Base-by-base conservation (phyloP, 2,113 vertebrate species). In the Microcebus lehilahytsara region DNA sequence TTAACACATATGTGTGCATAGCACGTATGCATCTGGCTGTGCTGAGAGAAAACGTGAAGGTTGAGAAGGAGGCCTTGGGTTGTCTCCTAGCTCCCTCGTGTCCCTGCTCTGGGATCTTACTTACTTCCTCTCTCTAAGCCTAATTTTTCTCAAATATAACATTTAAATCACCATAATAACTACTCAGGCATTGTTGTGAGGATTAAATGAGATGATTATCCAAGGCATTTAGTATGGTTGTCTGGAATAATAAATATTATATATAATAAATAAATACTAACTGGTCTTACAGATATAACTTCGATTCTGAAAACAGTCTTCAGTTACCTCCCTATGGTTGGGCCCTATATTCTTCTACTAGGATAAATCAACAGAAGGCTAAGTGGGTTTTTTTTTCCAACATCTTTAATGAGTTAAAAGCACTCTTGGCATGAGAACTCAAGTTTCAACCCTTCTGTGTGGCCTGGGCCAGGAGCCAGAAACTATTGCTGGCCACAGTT, bases 371-470 rank as follows among this genome's bases (percentile, higher is more conserved):
- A 62, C 30, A 93, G 53, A 91, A 88, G 17, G 32, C 64, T 77
- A 51, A 93, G 77, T 96, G 77, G 46, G 42, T 42, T 46, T 84
- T 95, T n/a, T 94, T 91, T 89, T 67, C 30, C 37, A 53, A 67
- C 20, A 79, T 88, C 51, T 84, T 95, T 92, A 93, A 91, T 96
- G 92, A 96, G 14, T 89, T 91, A 75, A 96, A 97, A 96, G 86
- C 79, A 81, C 62, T 95, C 42, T 93, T 96, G 92, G 85, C 93
- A 81, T 92, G 93, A 83, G 20, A 93, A 85, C 40, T 84, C 74
- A 94, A 84, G 22, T 64, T 89, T 95, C 83, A 93, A 32, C 7
- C 40, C 34, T 77, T 96, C 74, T 86, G 1, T 84, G 42, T 84
- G 42, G 69, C 58, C 23, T 93, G 32, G 60, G 74, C 78, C 34